Evolutionary conservation across 1,140 invertebrate genomes (phyloP), one percentile per base, ranked within the genome.

Genomic region (Kradibia gibbosae): DNA sequence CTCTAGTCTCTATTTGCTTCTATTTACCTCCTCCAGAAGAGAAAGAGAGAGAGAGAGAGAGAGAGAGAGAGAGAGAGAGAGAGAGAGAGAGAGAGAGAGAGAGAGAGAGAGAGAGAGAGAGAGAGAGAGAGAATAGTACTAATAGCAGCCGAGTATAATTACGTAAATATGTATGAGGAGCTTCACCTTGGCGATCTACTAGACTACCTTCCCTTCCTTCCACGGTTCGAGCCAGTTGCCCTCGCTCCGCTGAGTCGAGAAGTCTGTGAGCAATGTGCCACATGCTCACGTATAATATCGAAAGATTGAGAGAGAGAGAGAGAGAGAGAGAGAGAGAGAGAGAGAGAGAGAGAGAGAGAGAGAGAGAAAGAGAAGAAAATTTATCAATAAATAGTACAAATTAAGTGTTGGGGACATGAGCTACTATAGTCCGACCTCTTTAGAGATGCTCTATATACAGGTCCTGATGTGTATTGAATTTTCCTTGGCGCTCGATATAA

Each of bases 111-210:
- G 71, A 74, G 72, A 34, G 31, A n/a, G 53, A 57, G 72, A 74
- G 50, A 55, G 71, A 48, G 8, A 3, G 48, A 31, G 11, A 31
- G 48, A 75, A n/a, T n/a, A n/a, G 50, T 53, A 53, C 50, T 53
- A 53, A 53, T 53, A 53, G 50, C 50, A 4, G 50, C 50, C 13
- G n/a, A n/a, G n/a, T n/a, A n/a, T n/a, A n/a, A n/a, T n/a, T 31
- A 31, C n/a, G n/a, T n/a, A 28, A 62, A 34, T 39, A 17, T 11
- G 65, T 39, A 22, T 36, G 67, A 65, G 62, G 31, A 55, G 80
- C 80, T 77, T 82, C 80, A 82, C 80, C 80, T 82, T 82, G 80
- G 74, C 80, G 36, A 39, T 65, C 55, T 22, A 53, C 67, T 53
- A 20, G 36, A 20, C 67, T 55, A 48, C 67, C 48, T 72, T 62